Percentiles rank a stretch among this genome's conserved stretches.
Evolutionary conservation across 2,113 vertebrate species (phyloP).

Genomic region (Cranoglanis bouderius): DNA sequence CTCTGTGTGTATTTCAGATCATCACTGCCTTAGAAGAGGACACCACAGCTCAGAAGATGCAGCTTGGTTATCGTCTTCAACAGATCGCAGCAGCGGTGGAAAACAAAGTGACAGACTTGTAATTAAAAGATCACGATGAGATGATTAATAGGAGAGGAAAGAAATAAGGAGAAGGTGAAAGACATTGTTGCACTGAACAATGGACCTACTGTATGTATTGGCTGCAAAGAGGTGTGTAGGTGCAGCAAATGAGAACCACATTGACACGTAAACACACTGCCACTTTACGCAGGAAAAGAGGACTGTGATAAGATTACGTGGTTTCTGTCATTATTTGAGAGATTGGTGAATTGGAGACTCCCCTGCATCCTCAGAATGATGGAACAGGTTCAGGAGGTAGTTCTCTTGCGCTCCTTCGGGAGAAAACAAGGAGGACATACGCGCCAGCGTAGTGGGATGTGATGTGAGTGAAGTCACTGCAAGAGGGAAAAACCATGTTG

Average conservation of each 20-base stretch:
- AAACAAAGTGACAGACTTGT: conserved; percentile 98
- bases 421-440: not conserved
- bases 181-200: not conserved
- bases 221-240: conserved; percentile 25
- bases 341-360: conserved; percentile 5
- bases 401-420: not conserved
- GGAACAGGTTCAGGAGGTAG: not conserved
- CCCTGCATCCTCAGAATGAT: not conserved
- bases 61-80: conserved; percentile 94
- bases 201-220: conserved; percentile 22
- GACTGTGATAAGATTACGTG: conserved; percentile 9
- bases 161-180: not conserved
- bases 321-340: conserved; percentile 8
- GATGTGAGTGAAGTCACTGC: not conserved
- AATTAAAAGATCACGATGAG: conserved; percentile 61
- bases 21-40: conserved; percentile 94
- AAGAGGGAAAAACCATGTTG: not conserved
- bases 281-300: conserved; percentile 1
- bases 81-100: conserved; percentile 97
- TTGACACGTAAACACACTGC: conserved; percentile 19
- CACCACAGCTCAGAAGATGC: conserved; percentile 95
- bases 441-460: not conserved
- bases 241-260: not conserved
- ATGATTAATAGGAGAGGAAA: not conserved
- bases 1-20: conserved; percentile 74